Conservation (phyloP, 2,113 vertebrate genomes). For the Oophaga pumilio region DNA sequence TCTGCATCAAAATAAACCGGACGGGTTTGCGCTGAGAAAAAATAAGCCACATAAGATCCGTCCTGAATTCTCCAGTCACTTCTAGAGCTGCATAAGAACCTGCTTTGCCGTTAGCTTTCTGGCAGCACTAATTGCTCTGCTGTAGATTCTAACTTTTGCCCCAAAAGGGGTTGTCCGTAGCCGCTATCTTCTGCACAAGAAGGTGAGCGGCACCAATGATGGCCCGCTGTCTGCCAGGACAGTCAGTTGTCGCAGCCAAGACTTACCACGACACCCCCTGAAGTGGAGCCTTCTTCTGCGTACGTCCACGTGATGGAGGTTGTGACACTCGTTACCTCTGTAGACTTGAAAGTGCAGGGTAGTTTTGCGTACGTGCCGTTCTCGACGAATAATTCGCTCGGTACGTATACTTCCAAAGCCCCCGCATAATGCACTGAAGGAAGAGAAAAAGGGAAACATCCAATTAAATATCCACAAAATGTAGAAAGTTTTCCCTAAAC, state of each 20-base stretch:
- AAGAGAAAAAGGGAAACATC: neutral
- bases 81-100: neutral
- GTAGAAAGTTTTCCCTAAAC: too few species aligned
- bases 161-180: too few species aligned
- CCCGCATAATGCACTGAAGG: conserved; percentile 61
- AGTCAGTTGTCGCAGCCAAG: too few species aligned
- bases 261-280: neutral
- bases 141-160: neutral
- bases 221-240: too few species aligned
- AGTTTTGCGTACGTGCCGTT: conserved; percentile 86
- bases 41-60: too few species aligned
- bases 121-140: neutral
- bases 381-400: conserved; percentile 79
- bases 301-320: conserved; percentile 84
- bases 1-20: too few species aligned
- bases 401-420: conserved; percentile 80
- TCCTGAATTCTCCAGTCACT: neutral
- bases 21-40: too few species aligned
- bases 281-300: conserved; percentile 60
- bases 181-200: too few species aligned
- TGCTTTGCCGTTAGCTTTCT: neutral
- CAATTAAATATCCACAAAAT: too few species aligned
- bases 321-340: conserved; percentile 72
- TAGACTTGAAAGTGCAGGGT: conserved; percentile 83
- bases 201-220: too few species aligned